Conservation (phyloP, 2,888 invertebrate species). For the Oscheius sp. region DNA sequence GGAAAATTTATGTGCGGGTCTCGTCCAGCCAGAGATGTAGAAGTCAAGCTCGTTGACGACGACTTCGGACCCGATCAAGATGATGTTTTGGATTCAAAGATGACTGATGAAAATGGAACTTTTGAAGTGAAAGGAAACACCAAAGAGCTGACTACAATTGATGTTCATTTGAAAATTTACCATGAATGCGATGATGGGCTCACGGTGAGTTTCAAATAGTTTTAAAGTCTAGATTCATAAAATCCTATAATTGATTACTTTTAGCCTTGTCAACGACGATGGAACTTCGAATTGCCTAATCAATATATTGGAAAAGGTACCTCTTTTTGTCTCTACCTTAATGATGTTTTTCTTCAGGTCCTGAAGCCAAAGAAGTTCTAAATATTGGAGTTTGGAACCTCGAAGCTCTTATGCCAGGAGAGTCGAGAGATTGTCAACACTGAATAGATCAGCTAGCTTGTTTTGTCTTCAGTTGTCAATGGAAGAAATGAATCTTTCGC, state of each 20-base stretch:
- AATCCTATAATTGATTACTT: conserved; percentile 21
- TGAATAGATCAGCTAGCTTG: conserved; percentile 37
- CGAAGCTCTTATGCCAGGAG: conserved; percentile 64
- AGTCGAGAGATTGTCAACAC: conserved; percentile 68
- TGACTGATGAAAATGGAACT: conserved; percentile 59
- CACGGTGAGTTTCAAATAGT: conserved; percentile 53
- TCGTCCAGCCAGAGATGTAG: conserved; percentile 59
- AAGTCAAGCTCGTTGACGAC: conserved; percentile 68
- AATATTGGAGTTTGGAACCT: conserved; percentile 70
- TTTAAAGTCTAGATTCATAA: neutral
- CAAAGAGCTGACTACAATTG: conserved; percentile 67
- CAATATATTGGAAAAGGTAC: conserved; percentile 63
- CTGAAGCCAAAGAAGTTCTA: conserved; percentile 37
- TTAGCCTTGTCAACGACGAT: conserved; percentile 69
- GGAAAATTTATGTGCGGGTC: conserved; percentile 63
- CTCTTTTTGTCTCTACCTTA: neutral
- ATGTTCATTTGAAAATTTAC: conserved; percentile 67
- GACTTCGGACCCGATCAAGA: conserved; percentile 68
- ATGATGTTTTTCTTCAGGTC: neutral
- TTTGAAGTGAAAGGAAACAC: conserved; percentile 62
- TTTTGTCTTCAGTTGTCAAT: neutral
- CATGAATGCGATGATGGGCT: conserved; percentile 70
- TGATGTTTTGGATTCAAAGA: conserved; percentile 61
- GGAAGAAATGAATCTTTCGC: neutral
- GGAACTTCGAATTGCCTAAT: conserved; percentile 70